Evolutionary conservation across 2,888 invertebrate genomes (phyloP), one percentile per base, ranked within the genome.

Genomic region (Macrosoma leucophasiata): DNA sequence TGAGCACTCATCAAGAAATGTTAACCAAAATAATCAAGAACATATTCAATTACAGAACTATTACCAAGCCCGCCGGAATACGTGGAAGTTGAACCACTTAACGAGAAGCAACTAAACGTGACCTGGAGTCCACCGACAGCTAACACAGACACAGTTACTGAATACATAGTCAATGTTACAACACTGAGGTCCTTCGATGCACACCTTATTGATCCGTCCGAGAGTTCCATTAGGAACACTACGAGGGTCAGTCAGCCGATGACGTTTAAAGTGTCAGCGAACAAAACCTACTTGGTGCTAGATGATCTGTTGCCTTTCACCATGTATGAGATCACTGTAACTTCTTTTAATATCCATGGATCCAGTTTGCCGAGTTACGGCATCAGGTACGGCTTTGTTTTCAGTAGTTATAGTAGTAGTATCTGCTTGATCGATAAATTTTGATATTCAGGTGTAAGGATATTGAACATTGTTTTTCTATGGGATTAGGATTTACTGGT

Each of bases 271-370:
- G 90, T 92, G 1, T 84, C 86, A 2, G 81, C 84, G 3, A 87
- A 87, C 43, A 85, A 86, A 48, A 90, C 87, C 1, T 84, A 71
- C 30, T 75, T 89, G 0, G 67, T 88, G 0, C 58, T 93, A 2
- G 87, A 86, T 48, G 86, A 90, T 57, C 74, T 94, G 18, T 79
- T 85, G 7, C 91, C 94, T 0, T 91, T 91, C 56, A 93, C 93
- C 1, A 94, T 94, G 94, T 94, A 94, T 62, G 92, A 94, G 56
- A 85, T 94, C 4, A 87, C 89, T 0, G 90, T 94, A 6, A 89
- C 88, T 0, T 90, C 93, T 0, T 86, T 85, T 32, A 94, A 94
- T 62, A 85, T 87, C 10, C 90, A 90, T 58, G 94, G 94, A 0
- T 86, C 89, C 0, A 94, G 93, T 72, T 73, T 94, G 46, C 92